Percentiles rank a stretch among this genome's conserved stretches.
phyloP scores from a whole-genome alignment of 1,140 invertebrate species.

The Aphelenchoides besseyi region DNA sequence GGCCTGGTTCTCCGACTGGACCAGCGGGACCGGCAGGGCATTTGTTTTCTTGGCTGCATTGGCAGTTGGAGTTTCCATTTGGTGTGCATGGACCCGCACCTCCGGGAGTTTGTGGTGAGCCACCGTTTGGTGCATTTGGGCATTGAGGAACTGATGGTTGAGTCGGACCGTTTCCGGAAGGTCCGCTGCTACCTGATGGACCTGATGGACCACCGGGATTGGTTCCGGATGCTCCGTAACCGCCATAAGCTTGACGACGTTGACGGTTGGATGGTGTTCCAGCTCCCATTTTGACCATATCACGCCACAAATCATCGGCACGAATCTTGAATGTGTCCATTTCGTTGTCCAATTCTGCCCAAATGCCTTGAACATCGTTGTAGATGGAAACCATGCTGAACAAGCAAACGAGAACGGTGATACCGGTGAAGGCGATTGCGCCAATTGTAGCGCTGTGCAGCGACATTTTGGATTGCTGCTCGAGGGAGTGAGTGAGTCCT shows the following conservation, averaged over 20 bases:
- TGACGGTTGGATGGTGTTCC: conserved; percentile 42
- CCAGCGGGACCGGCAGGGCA: conserved; percentile 36
- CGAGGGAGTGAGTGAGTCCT: neutral
- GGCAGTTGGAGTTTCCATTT: conserved; percentile 30
- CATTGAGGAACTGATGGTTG: neutral
- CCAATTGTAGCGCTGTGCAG: conserved; percentile 54
- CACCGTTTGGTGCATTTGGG: neutral
- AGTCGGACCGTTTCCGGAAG: neutral
- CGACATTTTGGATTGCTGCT: conserved; percentile 41
- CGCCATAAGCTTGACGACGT: conserved; percentile 46
- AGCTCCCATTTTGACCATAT: conserved; percentile 50
- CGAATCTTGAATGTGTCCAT: conserved; percentile 55
- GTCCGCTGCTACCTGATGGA: conserved; percentile 3
- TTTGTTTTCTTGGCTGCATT: conserved; percentile 31
- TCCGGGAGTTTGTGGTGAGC: neutral
- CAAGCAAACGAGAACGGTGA: conserved; percentile 55
- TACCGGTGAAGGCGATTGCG: conserved; percentile 53
- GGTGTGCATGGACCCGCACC: conserved; percentile 17
- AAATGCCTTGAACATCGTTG: conserved; percentile 56
- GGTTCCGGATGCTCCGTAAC: conserved; percentile 27
- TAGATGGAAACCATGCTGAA: conserved; percentile 52
- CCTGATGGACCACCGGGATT: conserved; percentile 27
- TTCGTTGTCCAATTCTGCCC: conserved; percentile 55
- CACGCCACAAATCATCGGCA: conserved; percentile 46
- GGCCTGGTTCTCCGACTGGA: conserved; percentile 25